Base-by-base conservation (phyloP, 2,797 vertebrate genomes). In the Pelobates cultripes region DNA sequence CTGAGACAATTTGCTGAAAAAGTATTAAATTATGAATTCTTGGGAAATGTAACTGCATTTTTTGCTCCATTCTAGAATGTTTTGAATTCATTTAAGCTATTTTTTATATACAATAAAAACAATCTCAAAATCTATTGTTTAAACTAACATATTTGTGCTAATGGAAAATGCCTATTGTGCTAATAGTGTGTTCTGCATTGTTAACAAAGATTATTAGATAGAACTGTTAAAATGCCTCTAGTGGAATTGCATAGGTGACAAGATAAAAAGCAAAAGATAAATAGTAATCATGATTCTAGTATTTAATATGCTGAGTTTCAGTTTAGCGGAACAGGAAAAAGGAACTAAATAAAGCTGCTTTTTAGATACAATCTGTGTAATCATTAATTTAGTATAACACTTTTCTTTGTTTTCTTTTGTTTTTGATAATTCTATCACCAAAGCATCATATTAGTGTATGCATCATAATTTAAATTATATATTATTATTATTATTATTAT, bases 261-360 rank as follows among this genome's bases (percentile, higher is more conserved):
- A 90, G 85, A 88, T 90, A 91, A 91, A 91, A 91, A 90, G n/a
- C 67, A 87, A 89, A 82, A 91, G 87, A 91, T 90, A 89, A 91
- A 91, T 88, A 89, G 84, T 82, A 80, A 85, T 63, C 43, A 63
- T 82, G 81, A 87, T 84, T 84, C 75, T 55, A 57, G 66, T 77
- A 71, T 28, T 51, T 77, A 80, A 84, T 87, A 80, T 82, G 47
- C 57, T 71, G 43, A 77, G 70, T 43, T 45, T 3, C 77, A 82
- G 8, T 51, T 79, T 8, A 61, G 84, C 47, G 47, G 47, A 51
- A 89, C 64, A 84, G n/a, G 45, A 9, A 1, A 70, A 57, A 75
- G 85, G 15, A 8, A 28, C 28, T 28, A 28, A 28, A 28, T 28
- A 28, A 1, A 28, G 40, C 9, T 81, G 0, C 28, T 28, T 60